Base-by-base conservation (phyloP, 2,888 invertebrate genomes). In the Calliopum simillimum region DNA sequence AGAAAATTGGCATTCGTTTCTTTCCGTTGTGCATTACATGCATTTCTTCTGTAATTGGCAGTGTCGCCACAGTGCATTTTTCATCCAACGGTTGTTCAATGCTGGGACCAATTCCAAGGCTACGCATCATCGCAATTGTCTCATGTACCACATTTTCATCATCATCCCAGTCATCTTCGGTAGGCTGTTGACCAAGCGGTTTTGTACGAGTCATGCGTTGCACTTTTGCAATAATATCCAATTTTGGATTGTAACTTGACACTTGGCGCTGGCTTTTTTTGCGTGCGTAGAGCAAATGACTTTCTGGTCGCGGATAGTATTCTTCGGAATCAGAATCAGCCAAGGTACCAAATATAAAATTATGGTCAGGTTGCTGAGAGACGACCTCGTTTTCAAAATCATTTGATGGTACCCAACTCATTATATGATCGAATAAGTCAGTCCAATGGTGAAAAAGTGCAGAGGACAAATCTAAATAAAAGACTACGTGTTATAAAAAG, bases 331-430 rank as follows among this genome's bases (percentile, higher is more conserved):
- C 65, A 4, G 62, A 16, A 12, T 61, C 70, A 11, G 70, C 64
- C 2, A 75, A 66, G 12, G 62, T 47, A 8, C 78, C 80, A 43
- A 78, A 80, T 21, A 83, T 75, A 3, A 81, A 76, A 71, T 84
- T 79, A 47, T 77, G 78, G n/a, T 79, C 72, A 0, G 83, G 80
- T 65, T 84, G 81, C n/a, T 81, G 69, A 3, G 78, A 74, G 3
- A 83, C 77, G 62, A 84, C 78, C 69, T 85, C 85, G 16, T 85
- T 79, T 68, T 85, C 85, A 62, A 85, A 85, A 21, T 77, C 77
- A 0, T 73, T 78, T 4, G 71, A 73, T 5, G 84, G 84, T 8
- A 72, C 75, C 83, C 83, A 83, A 47, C 80, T 74, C 82, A 83
- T 82, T 21, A 53, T 63, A 6, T 43, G 0, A 4, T 59, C 47